Conservation (phyloP, 2,888 invertebrate species). For the Pollenia amentaria region DNA sequence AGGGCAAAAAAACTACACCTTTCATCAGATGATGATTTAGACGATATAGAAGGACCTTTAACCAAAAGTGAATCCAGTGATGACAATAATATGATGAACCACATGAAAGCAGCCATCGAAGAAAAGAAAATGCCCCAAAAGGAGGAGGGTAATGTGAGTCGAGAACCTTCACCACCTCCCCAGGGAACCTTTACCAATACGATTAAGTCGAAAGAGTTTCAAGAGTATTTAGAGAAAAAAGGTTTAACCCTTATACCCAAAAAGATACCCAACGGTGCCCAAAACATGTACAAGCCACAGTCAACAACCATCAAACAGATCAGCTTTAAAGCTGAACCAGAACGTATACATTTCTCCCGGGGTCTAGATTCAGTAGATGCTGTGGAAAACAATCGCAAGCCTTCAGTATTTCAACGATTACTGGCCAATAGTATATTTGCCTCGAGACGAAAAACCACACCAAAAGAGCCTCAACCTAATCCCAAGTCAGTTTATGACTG, state of each 20-base stretch:
- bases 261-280: conserved; percentile 76
- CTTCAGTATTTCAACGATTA: conserved; percentile 82
- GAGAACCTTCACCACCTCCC: conserved; percentile 61
- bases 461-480: conserved; percentile 79
- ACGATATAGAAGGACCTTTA: conserved; percentile 83
- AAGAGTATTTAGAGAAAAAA: conserved; percentile 83
- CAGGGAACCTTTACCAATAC: conserved; percentile 83
- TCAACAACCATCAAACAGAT: conserved; percentile 60
- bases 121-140: conserved; percentile 42
- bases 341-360: conserved; percentile 74
- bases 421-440: conserved; percentile 83
- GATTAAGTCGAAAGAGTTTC: conserved; percentile 84
- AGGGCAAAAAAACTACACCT: conserved; percentile 83
- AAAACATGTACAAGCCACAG: conserved; percentile 68
- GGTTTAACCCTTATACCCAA: conserved; percentile 82
- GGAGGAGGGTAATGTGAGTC: conserved; percentile 42
- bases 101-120: conserved; percentile 35
- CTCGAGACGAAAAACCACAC: conserved; percentile 82
- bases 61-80: conserved; percentile 83
- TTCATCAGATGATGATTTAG: conserved; percentile 83
- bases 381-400: conserved; percentile 80
- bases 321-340: conserved; percentile 72
- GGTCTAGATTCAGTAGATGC: conserved; percentile 74
- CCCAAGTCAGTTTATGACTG: conserved; percentile 78
- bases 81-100: conserved; percentile 77